Base-by-base conservation (phyloP, 2,113 vertebrate species). In the Pteruthius melanotis region DNA sequence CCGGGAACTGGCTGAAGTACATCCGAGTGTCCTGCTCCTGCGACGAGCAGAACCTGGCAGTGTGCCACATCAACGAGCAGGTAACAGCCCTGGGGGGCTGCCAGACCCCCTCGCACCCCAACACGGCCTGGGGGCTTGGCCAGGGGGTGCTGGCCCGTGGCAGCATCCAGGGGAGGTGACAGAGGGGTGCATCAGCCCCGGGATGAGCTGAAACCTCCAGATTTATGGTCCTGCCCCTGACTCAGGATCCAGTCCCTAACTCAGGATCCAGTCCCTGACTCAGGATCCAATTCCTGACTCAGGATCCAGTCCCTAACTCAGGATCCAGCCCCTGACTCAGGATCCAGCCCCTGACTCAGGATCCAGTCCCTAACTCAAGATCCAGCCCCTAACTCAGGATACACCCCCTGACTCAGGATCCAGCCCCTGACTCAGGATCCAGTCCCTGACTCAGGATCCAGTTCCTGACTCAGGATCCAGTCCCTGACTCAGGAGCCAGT, bases 1-100 rank as follows among this genome's bases (percentile, higher is more conserved):
- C 97, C 15, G 98, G 98, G 83, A 99, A 98, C 98, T 99, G 99
- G 99, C 98, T 99, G 83, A 99, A 99, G 90, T 99, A 99, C 72
- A 98, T 99, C 96, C 98, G 99, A 26, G 98, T 97, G 23, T 99
- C 98, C 1, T 98, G 97, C 3, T 99, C 99, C 87, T 98, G 99
- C 2, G 98, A 99, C 6, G 98, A 99, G 89, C 99, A 99, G 97
- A 99, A 99, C 87, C 98, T 99, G 37, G 97, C 98, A 1, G 97
- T 98, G 93, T 99, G 99, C 77, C 99, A 99, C 97, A 80, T 98
- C 83, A 99, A 98, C 77, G 98, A 99, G 97, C 99, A 99, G 99
- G 99, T 99, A 97, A 83, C 2, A 5, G 1, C 24, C 17, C 1
- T 2, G 16, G 1, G 3, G 8, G 37, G 16, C n/a, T 21, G 75